Evolutionary conservation across 2,888 invertebrate species (phyloP).

Genomic region (Ophion slaviceki): DNA sequence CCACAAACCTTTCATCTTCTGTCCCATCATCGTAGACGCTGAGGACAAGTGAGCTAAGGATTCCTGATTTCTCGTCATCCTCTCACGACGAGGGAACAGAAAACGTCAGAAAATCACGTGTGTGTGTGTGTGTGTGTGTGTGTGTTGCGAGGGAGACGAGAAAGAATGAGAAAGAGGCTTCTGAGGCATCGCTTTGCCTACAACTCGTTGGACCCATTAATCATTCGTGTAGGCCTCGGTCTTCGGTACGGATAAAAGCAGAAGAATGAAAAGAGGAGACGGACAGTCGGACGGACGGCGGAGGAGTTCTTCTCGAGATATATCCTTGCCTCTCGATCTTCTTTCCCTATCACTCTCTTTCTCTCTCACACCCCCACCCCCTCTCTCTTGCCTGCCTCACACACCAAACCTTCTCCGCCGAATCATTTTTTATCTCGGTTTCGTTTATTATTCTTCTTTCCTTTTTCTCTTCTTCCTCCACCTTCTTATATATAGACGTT

Average conservation of each 20-base stretch:
- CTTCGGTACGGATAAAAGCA: constrained; percentile 77
- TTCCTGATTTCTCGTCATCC: constrained; percentile 56
- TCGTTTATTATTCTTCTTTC: constrained; percentile 50
- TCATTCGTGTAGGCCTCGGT: constrained; percentile 74
- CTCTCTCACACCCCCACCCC: neutral
- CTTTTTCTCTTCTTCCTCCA: constrained; percentile 52
- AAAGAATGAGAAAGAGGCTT: constrained; percentile 40
- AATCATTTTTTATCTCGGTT: constrained; percentile 65
- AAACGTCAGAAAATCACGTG: constrained; percentile 62
- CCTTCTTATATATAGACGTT: constrained; percentile 73
- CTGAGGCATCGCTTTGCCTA: constrained; percentile 66
- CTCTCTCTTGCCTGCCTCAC: constrained; percentile 15
- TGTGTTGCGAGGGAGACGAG: neutral
- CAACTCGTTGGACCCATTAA: constrained; percentile 79
- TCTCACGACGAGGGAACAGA: constrained; percentile 44
- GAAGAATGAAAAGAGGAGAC: constrained; percentile 73
- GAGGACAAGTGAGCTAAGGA: constrained; percentile 16
- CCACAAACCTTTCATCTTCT: constrained; percentile 27
- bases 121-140: neutral
- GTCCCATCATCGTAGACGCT: constrained; percentile 38
- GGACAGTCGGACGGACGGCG: constrained; percentile 73
- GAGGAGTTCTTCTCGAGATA: constrained; percentile 60
- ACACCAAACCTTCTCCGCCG: constrained; percentile 46
- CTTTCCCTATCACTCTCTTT: constrained; percentile 55
- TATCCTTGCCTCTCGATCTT: constrained; percentile 61